Evolutionary conservation across 2,113 vertebrate species (phyloP).

Genomic region (Geococcyx californianus): DNA sequence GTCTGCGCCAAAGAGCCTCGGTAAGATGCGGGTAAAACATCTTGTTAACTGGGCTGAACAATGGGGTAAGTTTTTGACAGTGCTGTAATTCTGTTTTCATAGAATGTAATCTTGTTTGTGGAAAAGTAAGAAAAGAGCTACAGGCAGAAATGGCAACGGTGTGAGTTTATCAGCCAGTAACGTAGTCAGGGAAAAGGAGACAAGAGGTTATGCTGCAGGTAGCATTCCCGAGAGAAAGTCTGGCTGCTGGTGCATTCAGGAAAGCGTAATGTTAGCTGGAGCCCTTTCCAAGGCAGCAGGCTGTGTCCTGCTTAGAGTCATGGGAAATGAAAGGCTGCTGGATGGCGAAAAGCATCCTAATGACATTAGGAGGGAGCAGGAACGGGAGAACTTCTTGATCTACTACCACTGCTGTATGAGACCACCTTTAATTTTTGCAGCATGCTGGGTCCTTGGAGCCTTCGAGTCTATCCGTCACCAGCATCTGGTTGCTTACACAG

Average conservation of each 20-base stretch:
- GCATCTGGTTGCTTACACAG: background rate
- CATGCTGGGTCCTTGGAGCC: background rate
- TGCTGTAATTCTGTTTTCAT: slow-evolving; percentile 44
- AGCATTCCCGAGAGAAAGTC: background rate
- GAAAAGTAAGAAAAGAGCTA: slow-evolving; percentile 2
- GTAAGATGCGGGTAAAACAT: background rate
- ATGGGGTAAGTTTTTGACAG: slow-evolving; percentile 27
- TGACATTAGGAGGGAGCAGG: background rate
- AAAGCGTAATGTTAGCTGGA: background rate
- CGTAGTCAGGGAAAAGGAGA: background rate
- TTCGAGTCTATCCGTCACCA: background rate
- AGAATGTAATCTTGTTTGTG: slow-evolving; percentile 48
- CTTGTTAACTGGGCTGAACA: slow-evolving; percentile 44
- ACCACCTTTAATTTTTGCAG: background rate
- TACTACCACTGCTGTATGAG: background rate
- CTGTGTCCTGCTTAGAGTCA: background rate
- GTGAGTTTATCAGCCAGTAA: background rate
- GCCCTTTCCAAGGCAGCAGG: background rate
- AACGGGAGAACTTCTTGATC: background rate
- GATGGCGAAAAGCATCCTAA: background rate
- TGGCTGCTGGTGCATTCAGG: background rate
- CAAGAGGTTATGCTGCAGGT: background rate
- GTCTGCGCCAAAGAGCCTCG: background rate
- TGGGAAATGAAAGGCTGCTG: background rate
- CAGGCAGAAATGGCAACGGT: background rate